A percentile compares a stretch with the other conserved stretches of the same genome.
These are phyloP conservation scores for Pinna nobilis DNA, from an alignment of 1,140 invertebrate genomes.

Conservation along the genomic window DNA sequence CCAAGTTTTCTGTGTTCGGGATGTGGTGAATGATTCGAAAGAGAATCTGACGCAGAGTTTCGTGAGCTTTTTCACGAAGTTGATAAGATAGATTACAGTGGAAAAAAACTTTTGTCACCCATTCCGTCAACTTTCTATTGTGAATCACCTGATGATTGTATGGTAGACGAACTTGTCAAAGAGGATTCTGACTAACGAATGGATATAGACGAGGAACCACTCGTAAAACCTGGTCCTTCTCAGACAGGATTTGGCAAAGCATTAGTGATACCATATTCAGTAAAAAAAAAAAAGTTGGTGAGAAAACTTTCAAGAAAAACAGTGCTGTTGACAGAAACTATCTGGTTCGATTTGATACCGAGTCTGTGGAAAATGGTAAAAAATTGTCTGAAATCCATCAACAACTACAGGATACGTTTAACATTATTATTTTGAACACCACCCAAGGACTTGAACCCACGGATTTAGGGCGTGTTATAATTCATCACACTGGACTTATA, in stretches of 20 bases:
- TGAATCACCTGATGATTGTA: background rate
- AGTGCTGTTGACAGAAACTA: background rate
- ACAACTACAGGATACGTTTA: conserved; percentile 8
- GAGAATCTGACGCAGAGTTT: conserved; percentile 7
- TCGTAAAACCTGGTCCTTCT: background rate
- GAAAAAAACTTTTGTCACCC: conserved; percentile 14
- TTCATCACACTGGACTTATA: background rate
- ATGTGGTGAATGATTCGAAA: conserved; percentile 11
- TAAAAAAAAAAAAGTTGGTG: background rate
- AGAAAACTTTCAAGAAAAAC: conserved; percentile 8
- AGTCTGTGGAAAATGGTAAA: background rate
- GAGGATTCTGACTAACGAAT: background rate
- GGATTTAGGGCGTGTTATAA: conserved; percentile 11
- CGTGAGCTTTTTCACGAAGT: conserved; percentile 4
- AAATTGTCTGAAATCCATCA: background rate
- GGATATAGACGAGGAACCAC: background rate
- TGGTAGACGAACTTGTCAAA: background rate
- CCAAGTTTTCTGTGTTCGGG: background rate
- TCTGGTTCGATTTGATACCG: background rate
- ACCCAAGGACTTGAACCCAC: background rate
- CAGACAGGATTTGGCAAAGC: background rate
- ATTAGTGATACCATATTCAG: background rate
- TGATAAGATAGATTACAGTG: conserved; percentile 6
- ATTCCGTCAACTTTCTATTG: background rate
- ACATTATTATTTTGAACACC: background rate